Percentiles rank a stretch among this genome's conserved stretches.
phyloP scores from a whole-genome alignment of 2,888 invertebrate species.

The Drosophila gaucha region DNA sequence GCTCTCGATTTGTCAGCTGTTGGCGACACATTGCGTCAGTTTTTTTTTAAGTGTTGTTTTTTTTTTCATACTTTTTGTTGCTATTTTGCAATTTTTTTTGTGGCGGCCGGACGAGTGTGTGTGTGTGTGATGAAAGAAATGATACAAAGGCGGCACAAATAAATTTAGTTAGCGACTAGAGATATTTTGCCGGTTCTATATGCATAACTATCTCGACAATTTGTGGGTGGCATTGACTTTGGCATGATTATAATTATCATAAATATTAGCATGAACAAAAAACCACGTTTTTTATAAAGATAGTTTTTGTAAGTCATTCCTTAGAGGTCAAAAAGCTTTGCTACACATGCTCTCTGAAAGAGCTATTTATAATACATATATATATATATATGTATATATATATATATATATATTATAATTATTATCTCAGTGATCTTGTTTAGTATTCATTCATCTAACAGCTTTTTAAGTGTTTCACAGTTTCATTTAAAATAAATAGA shows the following conservation, averaged over 20 bases:
- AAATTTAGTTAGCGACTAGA: constrained; percentile 58
- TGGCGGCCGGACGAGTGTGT: constrained; percentile 55
- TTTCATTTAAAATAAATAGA: not conserved
- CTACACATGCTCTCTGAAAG: not conserved
- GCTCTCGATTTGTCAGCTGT: constrained; percentile 71
- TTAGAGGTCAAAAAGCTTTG: constrained; percentile 29
- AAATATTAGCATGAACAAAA: constrained; percentile 39
- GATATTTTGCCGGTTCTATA: constrained; percentile 31
- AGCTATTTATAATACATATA: not conserved
- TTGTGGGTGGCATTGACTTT: constrained; percentile 61
- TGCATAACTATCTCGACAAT: constrained; percentile 34
- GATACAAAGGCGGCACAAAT: constrained; percentile 65
- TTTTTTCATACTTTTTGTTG: constrained; percentile 30
- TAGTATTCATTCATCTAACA: not conserved
- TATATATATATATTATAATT: not conserved
- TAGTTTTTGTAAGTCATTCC: constrained; percentile 16
- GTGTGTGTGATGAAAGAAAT: constrained; percentile 65
- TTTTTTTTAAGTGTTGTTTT: constrained; percentile 29
- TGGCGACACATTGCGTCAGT: constrained; percentile 71
- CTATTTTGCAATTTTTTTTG: constrained; percentile 45
- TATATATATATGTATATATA: not conserved
- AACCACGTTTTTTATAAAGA: constrained; percentile 27
- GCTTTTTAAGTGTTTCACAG: too few relatives aligned
- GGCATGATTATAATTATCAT: constrained; percentile 58
- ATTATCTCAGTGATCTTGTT: not conserved